Percentiles rank a stretch among this genome's conserved stretches.
These are phyloP conservation scores for Calidris pygmaea DNA, from an alignment of 2,113 vertebrate genomes.

Conservation along the genomic window DNA sequence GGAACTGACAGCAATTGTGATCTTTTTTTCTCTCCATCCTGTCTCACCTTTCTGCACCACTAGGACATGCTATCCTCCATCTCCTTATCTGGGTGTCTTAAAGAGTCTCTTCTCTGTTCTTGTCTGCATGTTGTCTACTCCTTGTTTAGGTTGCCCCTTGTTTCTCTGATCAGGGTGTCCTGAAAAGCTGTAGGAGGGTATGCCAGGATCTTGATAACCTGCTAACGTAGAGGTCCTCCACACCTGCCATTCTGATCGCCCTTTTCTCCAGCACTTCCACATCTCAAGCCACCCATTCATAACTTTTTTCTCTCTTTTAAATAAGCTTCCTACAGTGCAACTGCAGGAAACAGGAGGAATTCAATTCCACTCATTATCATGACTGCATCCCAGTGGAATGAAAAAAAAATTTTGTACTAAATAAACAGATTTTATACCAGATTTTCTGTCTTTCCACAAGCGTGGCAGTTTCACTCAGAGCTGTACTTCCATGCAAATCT, in stretches of 20 bases:
- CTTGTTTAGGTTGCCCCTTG: background rate
- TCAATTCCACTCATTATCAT: background rate
- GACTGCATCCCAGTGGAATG: background rate
- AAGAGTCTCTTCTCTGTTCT: background rate
- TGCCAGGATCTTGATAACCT: background rate
- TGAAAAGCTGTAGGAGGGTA: background rate
- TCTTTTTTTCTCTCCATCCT: background rate
- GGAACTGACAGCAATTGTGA: background rate
- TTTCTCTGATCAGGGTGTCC: background rate
- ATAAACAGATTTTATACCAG: background rate
- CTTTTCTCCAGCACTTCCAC: background rate
- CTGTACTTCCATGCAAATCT: background rate
- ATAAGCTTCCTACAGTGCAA: background rate
- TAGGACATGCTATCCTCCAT: background rate
- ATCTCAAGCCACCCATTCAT: background rate
- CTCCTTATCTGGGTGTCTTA: background rate
- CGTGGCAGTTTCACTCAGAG: background rate
- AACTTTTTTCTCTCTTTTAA: background rate
- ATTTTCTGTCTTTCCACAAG: background rate
- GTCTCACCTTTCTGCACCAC: background rate
- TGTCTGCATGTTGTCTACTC: background rate
- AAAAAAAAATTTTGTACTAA: background rate
- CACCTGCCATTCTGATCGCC: background rate
- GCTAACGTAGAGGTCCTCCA: background rate
- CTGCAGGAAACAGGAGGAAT: background rate